A percentile compares a stretch with the other conserved stretches of the same genome.
These are phyloP conservation scores for Crepidodera aurea DNA, from an alignment of 2,888 invertebrate species.

Conservation along the genomic window DNA sequence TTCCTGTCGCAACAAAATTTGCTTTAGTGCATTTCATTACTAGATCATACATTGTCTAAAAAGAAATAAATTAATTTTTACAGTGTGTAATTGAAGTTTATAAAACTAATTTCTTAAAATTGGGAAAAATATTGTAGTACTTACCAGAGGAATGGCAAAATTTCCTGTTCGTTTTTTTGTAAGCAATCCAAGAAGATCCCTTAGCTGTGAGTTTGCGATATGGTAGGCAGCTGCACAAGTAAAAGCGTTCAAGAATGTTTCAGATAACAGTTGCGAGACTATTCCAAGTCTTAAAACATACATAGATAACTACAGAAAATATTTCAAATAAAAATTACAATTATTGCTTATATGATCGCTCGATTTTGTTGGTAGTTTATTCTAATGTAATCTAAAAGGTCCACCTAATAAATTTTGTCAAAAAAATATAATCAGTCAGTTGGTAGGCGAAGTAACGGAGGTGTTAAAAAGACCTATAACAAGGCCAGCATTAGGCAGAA, in stretches of 20 bases:
- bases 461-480: no score
- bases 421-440: no score
- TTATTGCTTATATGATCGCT: no score
- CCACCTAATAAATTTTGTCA: no score
- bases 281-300: conserved; percentile 78
- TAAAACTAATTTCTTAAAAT: background rate
- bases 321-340: background rate
- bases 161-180: conserved; percentile 67
- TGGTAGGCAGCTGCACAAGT: conserved; percentile 88
- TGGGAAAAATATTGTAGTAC: conserved; percentile 55
- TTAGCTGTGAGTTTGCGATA: conserved; percentile 84
- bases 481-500: no score
- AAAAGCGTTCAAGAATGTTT: conserved; percentile 86
- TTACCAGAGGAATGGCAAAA: conserved; percentile 72
- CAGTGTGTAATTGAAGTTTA: background rate
- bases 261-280: conserved; percentile 78
- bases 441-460: no score
- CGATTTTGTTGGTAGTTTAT: no score
- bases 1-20: conserved; percentile 73
- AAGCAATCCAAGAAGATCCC: conserved; percentile 74
- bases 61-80: conserved; percentile 45
- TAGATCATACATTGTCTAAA: conserved; percentile 66
- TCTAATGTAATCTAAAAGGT: no score
- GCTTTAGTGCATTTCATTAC: conserved; percentile 61
- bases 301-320: conserved; percentile 68